Conservation (phyloP, 1,140 invertebrate species). For the Calycopis cecrops region DNA sequence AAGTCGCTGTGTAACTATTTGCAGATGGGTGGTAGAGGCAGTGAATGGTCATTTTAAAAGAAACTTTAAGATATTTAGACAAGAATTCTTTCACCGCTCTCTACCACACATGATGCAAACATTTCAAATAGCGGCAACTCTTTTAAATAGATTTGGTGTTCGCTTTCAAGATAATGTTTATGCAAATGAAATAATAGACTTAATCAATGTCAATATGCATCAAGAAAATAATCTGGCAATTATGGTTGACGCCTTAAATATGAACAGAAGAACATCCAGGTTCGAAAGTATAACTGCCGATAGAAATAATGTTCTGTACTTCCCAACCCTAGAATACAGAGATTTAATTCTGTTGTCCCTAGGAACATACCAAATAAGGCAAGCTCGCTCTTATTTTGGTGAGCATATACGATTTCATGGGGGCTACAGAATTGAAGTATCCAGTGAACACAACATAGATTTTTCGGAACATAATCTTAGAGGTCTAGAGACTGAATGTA, state of each 20-base stretch:
- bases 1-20: constrained; percentile 6
- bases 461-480: constrained; percentile 20
- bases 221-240: constrained; percentile 14
- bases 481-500: constrained; percentile 18
- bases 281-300: constrained; percentile 16
- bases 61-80: background rate
- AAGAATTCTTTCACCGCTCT: constrained; percentile 8
- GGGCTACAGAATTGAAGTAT: too few relatives aligned
- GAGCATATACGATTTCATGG: too few relatives aligned
- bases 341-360: constrained; percentile 15
- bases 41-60: constrained; percentile 13
- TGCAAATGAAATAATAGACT: constrained; percentile 4
- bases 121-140: background rate
- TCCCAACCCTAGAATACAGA: constrained; percentile 18
- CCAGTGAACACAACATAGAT: constrained; percentile 21
- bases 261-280: constrained; percentile 11
- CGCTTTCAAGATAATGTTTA: constrained; percentile 9
- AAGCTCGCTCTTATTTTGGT: constrained; percentile 26
- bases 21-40: constrained; percentile 6
- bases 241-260: constrained; percentile 5
- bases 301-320: constrained; percentile 7
- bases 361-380: constrained; percentile 22
- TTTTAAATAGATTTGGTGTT: constrained; percentile 13
- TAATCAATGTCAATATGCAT: too few relatives aligned
- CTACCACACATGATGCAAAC: constrained; percentile 7